Evolutionary conservation across 2,113 vertebrate species (phyloP), one percentile per base, ranked within the genome.

Genomic region (Cyanoliseus patagonus): DNA sequence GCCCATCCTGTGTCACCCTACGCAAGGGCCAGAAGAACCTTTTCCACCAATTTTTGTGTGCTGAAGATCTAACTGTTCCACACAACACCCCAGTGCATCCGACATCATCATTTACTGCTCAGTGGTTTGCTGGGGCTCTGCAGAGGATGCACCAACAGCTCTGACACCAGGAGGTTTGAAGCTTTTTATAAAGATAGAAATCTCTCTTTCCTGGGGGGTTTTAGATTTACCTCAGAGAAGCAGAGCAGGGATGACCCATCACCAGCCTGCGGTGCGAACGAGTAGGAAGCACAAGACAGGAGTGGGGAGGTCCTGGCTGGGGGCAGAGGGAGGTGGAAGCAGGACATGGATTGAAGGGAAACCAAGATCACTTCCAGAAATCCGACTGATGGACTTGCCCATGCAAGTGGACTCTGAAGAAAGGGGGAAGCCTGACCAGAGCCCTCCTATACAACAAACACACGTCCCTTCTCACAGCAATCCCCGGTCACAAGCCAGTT

Each of bases 41-140:
- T 31, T 68, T 6, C 49, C 51, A 78, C n/a, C 49, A 49, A 19
- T 20, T 44, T 35, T 6, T 17, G 77, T 7, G 23, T 25, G 5
- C 41, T 9, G 10, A 27, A 17, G 23, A n/a, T 6, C 9, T 8
- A 4, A 4, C 10, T 22, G 35, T 33, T 17, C 39, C n/a, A 4
- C 30, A 1, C 3, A n/a, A 35, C 57, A 7, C 10, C 7, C 19
- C 51, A 3, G 25, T 2, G 25, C 37, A 37, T 47, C 41, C 24
- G 3, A 17, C 31, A 1, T 4, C 1, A 0, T 3, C 52, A 7
- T 10, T 24, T 9, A 10, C 25, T 1, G 1, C 27, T 35, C 51
- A 5, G 35, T 2, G 30, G 8, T 12, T 7, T 9, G 3, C 15
- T 5, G 27, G 0, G 39, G 39, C 67, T 53, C 61, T 3, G 2